Base-by-base conservation (phyloP, 1,140 invertebrate genomes). In the Rhynchophorus ferrugineus region DNA sequence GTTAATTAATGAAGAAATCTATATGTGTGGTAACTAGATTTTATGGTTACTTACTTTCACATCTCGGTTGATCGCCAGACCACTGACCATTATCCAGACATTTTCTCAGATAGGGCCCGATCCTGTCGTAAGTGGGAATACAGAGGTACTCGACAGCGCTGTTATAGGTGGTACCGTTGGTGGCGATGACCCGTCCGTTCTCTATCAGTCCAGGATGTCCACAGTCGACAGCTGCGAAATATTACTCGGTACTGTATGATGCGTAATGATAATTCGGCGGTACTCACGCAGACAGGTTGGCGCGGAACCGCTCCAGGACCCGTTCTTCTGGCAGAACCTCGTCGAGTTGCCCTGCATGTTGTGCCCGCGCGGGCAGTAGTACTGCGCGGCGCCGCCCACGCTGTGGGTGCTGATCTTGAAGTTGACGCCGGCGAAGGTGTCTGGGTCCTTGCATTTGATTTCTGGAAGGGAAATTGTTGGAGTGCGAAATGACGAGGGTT, bases 131-230 rank as follows among this genome's bases (percentile, higher is more conserved):
- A 55, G 87, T 85, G 5, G 87, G 88, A 44, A 92, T 71, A 64
- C 93, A 96, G 57, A 90, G 85, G 67, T 94, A 95, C 62, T 91
- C 87, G 1, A 91, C 82, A 2, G 83, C 80, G 46, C 86, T 86
- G 5, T 83, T 84, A 61, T 86, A 94, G 0, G 86, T 91, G 0
- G 86, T 84, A 17, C 84, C 82, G 61, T 95, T 93, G 33, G 89
- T 81, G 6, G 91, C 79, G 58, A 91, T 91, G 1, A 91, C 82
- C 53, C 89, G 75, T 0, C 89, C 90, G 65, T 93, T 92, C 42
- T 89, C 84, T 39, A 91, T 86, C 2, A 75, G 69, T 17, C 78
- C 76, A 0, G 90, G 90, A 47, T 83, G 77, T 37, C 82, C 84
- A 64, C 91, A 93, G 59, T 91, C 85, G 13, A 93, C 81, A 55